Conservation (phyloP, 2,113 vertebrate species). For the Grus americana region DNA sequence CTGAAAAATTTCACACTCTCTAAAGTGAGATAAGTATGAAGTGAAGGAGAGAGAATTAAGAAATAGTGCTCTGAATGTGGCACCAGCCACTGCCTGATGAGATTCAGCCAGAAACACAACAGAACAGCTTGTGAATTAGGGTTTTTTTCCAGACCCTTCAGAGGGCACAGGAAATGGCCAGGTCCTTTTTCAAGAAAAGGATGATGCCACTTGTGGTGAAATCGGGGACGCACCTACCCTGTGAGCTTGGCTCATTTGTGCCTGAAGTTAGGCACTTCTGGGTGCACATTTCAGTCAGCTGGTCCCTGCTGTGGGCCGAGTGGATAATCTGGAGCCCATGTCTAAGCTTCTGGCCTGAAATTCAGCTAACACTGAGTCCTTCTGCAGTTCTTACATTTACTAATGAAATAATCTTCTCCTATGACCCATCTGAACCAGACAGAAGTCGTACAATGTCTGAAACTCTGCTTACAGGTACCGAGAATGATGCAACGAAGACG, state of each 20-base stretch:
- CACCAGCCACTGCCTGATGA: conserved; percentile 27
- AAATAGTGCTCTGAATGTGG: conserved; percentile 35
- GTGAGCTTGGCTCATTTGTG: not conserved
- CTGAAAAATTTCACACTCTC: conserved; percentile 71
- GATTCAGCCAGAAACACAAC: conserved; percentile 26
- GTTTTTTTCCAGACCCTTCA: not conserved
- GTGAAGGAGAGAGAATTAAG: conserved; percentile 59
- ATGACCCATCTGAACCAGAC: not conserved
- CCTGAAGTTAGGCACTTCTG: not conserved
- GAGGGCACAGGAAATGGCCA: not conserved
- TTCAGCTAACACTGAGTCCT: not conserved
- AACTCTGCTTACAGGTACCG: not conserved
- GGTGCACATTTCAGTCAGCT: not conserved
- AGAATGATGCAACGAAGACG: not conserved
- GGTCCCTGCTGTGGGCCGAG: not conserved
- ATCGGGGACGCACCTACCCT: not conserved
- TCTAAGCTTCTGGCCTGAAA: not conserved
- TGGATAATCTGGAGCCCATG: not conserved
- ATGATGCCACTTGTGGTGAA: not conserved
- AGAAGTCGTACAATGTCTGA: not conserved
- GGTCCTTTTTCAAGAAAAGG: not conserved
- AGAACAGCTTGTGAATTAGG: not conserved
- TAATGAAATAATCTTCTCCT: not conserved
- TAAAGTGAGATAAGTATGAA: conserved; percentile 67
- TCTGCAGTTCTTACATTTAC: not conserved